Evolutionary conservation across 2,888 invertebrate genomes (phyloP), one percentile per base, ranked within the genome.

Genomic region (Copidosoma aretas): DNA sequence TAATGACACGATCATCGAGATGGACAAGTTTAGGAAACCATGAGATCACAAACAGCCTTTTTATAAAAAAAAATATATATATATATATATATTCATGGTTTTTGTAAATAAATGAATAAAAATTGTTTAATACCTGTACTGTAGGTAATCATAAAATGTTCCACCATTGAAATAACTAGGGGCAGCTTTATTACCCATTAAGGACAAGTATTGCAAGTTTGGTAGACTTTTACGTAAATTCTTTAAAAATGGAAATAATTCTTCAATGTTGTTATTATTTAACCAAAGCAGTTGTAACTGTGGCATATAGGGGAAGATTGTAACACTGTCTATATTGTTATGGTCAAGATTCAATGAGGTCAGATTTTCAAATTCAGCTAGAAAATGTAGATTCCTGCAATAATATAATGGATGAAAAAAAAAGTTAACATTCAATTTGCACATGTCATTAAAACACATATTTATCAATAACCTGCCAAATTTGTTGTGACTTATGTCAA

Each of bases 141-240:
- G 91, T 17, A 91, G 82, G 78, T 91, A 91, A 79, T 93, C 91
- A 75, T 91, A 90, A 77, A 90, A 91, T 19, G 89, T 89, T 52
- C 91, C 91, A n/a, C 91, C 90, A 74, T 91, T 91, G 66, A 92
- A 87, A 77, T 90, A 90, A 73, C 91, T 91, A 0, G 93, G 93
- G 0, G 91, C 91, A 0, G 92, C 93, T 0, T 90, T 89, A 83
- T 95, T 95, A 22, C 94, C 94, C 94, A 95, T 93, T 68, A 94
- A 86, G 19, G 93, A 93, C 0, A 95, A 84, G 80, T 91, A 91
- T 77, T 88, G 88, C 32, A 95, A 84, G 76, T 90, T 89, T 0
- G 94, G 92, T 74, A 92, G 90, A 1, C 91, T 89, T 56, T 88
- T 86, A 74, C 89, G 87, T 70, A 94, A 85, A 77, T 89, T 89